Base-by-base conservation (phyloP, 2,888 invertebrate species). In the Xylota sylvarum region DNA sequence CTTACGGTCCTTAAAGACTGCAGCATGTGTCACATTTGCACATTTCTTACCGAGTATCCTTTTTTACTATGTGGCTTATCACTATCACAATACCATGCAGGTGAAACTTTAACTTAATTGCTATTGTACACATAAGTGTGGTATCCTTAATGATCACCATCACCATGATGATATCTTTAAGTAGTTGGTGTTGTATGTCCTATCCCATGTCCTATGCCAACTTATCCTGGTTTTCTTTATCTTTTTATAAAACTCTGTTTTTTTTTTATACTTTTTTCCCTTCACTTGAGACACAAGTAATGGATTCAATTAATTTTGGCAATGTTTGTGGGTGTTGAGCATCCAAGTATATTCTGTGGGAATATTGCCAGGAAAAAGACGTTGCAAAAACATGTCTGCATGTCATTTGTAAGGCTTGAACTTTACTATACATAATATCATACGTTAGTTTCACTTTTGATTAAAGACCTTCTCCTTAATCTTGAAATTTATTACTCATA, bases 341-440 rank as follows among this genome's bases (percentile, higher is more conserved):
- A 48, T 48, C 30, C 30, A 48, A 17, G 46, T 58, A 46, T 52
- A 32, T 73, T 67, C 50, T 65, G n/a, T 37, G 48, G 72, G 78
- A 52, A 78, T 30, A 35, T 52, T 80, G 73, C 80, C 73, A 65
- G 32, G n/a, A 43, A 60, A 52, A 58, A 46, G 56, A 48, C 14
- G 1, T n/a, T 40, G 56, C 73, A 84, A 84, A 84, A 79, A 84
- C 83, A 84, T 79, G 83, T 84, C 83, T 84, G 69, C 73, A 73
- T 79, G 79, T 62, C 67, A 79, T 84, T 84, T 84, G 55, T 69
- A 69, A 84, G 67, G 40, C 62, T 73, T 69, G 65, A 64, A 70
- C 67, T 52, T 46, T 19, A 35, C 35, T 35, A 56, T 56, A 12
- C 56, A 1, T 30, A 4, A 27, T 35, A n/a, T 30, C 30, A 30